These are phyloP conservation scores for Drosophila diplacantha DNA, from an alignment of 2,888 invertebrate genomes.

Conservation along the genomic window DNA sequence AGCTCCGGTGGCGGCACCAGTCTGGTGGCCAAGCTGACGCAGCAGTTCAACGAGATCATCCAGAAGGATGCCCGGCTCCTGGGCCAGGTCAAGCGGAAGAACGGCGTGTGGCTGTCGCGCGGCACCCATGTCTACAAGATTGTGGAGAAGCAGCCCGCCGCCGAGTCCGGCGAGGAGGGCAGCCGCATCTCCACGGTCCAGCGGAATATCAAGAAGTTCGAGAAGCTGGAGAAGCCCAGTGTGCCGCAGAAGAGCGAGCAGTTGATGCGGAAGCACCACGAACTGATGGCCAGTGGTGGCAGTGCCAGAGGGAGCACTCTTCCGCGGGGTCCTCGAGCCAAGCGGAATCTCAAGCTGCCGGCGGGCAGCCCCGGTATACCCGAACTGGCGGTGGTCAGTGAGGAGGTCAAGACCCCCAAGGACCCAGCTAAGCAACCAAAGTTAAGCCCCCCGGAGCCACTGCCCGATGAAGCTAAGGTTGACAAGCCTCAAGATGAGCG, in stretches of 20 bases:
- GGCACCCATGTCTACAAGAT: conserved; percentile 77
- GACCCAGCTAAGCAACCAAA: conserved; percentile 45
- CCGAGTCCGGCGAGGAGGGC: background rate
- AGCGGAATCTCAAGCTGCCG: conserved; percentile 31
- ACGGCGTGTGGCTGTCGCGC: conserved; percentile 78
- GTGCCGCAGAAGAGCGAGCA: conserved; percentile 74
- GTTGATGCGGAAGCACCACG: conserved; percentile 73
- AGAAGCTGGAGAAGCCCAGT: conserved; percentile 72
- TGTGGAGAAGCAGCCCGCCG: conserved; percentile 65
- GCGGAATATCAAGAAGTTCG: conserved; percentile 72
- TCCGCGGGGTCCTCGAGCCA: conserved; percentile 9
- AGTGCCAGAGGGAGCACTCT: conserved; percentile 7
- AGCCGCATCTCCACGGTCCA: conserved; percentile 68
- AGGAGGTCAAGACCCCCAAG: conserved; percentile 62
- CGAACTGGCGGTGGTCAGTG: conserved; percentile 56
- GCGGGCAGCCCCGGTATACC: conserved; percentile 2
- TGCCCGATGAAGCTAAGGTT: background rate
- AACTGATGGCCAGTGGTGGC: conserved; percentile 48
- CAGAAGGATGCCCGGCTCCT: conserved; percentile 77
- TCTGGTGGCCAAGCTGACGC: conserved; percentile 83
- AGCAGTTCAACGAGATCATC: conserved; percentile 84
- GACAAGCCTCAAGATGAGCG: conserved; percentile 17
- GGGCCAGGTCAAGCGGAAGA: conserved; percentile 81
- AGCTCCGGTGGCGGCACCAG: conserved; percentile 70
- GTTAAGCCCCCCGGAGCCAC: conserved; percentile 4